These are phyloP conservation scores for Indicator indicator DNA, from an alignment of 2,113 vertebrate species.

Conservation along the genomic window DNA sequence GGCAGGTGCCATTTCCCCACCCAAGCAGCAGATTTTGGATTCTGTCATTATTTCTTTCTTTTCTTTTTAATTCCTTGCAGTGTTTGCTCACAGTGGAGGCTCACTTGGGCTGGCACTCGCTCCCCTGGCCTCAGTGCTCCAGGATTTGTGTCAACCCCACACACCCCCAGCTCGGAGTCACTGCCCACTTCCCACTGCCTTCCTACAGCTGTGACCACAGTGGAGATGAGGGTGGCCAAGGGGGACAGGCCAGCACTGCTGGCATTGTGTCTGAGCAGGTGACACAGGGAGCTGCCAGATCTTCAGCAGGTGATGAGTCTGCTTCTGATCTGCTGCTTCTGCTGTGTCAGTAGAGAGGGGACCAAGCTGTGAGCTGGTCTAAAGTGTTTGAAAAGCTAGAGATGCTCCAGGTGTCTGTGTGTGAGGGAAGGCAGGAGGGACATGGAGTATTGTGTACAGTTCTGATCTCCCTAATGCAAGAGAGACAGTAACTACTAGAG, in stretches of 20 bases:
- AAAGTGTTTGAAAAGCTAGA: not conserved
- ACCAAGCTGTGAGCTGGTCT: not conserved
- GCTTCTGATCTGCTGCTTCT: not conserved
- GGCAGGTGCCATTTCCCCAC: not conserved
- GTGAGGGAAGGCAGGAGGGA: not conserved
- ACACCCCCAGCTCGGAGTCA: not conserved
- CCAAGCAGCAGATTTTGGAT: not conserved
- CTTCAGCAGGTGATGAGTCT: fast-evolving
- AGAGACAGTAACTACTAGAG: too few relatives aligned
- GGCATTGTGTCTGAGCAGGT: not conserved
- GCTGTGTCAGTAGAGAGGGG: fast-evolving
- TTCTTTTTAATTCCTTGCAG: not conserved
- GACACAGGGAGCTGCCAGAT: not conserved
- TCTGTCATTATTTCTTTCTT: not conserved
- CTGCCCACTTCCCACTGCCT: not conserved
- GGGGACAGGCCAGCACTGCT: not conserved
- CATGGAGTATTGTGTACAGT: too few relatives aligned
- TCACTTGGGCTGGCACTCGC: not conserved
- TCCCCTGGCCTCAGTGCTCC: not conserved
- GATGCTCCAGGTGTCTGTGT: not conserved
- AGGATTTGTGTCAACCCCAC: not conserved
- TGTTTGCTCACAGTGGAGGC: too few relatives aligned
- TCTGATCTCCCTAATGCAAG: too few relatives aligned
- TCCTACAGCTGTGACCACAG: not conserved
- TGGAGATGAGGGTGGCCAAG: not conserved